Evolutionary conservation across 2,113 vertebrate genomes (phyloP).

Genomic region (Marmota flaviventris): DNA sequence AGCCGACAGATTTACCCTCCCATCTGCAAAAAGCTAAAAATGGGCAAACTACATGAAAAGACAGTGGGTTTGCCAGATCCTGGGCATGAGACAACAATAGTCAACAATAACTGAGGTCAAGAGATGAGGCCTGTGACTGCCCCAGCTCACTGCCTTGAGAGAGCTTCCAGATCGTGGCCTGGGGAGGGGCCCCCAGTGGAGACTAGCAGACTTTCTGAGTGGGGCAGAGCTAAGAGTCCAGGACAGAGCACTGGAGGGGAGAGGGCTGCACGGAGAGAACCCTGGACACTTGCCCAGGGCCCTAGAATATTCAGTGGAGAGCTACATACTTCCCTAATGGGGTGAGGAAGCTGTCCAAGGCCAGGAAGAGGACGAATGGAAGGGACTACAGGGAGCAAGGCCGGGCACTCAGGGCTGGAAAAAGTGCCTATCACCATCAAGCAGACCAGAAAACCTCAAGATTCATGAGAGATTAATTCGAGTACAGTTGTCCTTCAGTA

Average conservation of each 20-base stretch:
- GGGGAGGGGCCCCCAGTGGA: not conserved
- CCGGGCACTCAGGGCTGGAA: not conserved
- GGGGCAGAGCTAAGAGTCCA: not conserved
- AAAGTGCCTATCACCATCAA: not conserved
- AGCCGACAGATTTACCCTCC: not conserved
- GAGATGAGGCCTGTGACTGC: not conserved
- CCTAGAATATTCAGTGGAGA: no score
- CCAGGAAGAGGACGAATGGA: not conserved
- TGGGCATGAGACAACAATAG: not conserved
- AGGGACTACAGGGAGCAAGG: not conserved
- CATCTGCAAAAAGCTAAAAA: not conserved
- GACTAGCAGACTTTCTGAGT: no score
- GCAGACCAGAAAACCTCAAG: not conserved
- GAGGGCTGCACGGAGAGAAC: no score
- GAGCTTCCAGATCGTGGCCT: not conserved
- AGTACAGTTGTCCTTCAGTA: not conserved
- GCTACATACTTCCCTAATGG: no score
- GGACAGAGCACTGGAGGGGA: not conserved
- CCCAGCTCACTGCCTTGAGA: not conserved
- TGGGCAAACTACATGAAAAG: not conserved
- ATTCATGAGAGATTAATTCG: not conserved
- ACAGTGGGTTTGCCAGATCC: not conserved
- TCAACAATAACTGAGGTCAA: not conserved
- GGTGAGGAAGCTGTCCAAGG: not conserved
- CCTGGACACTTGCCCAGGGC: not conserved